Base-by-base conservation (phyloP, 2,113 vertebrate species). In the Ramphastos sulfuratus region DNA sequence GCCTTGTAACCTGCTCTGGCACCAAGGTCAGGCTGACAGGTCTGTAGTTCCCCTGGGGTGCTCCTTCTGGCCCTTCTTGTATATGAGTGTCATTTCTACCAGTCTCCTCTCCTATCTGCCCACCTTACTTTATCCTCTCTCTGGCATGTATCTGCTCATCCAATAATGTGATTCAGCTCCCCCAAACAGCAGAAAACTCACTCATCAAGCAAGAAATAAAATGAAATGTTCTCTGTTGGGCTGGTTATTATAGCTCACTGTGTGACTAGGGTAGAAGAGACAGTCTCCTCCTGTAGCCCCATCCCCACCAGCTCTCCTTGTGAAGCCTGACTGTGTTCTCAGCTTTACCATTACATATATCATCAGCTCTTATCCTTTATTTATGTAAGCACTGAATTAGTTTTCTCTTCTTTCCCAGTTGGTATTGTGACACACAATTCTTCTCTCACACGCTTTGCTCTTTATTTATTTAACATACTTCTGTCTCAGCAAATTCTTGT, bases 391-490 rank as follows among this genome's bases (percentile, higher is more conserved):
- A 87, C 20, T 56, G 33, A 72, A 72, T 48, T 31, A 37, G 10
- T 54, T 75, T 79, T 75, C 11, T 20, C 27, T 46, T 58, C 21
- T 85, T 85, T 56, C 35, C 48, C 70, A 82, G 44, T 7, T 75
- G 54, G 28, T 24, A 67, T 5, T 64, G 24, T 56, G 50, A 50
- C 74, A 82, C 9, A 12, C 25, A 75, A 72, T 84, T 82, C 66
- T 89, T 87, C 74, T 63, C 58, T 85, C 58, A 33, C 14, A 75
- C 25, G 18, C 21, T 91, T 89, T 64, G 13, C 48, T 72, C 44
- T 75, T 94, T 75, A 67, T 86, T 95, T 91, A 75, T 93, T 93
- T 89, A 93, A 35, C 24, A 28, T 69, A 56, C 5, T 89, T 31
- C 61, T 82, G 42, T 78, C 85, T 42, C 30, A 48, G 58, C 33